Conservation (phyloP, 2,113 vertebrate species). For the Lasiurus cinereus region DNA sequence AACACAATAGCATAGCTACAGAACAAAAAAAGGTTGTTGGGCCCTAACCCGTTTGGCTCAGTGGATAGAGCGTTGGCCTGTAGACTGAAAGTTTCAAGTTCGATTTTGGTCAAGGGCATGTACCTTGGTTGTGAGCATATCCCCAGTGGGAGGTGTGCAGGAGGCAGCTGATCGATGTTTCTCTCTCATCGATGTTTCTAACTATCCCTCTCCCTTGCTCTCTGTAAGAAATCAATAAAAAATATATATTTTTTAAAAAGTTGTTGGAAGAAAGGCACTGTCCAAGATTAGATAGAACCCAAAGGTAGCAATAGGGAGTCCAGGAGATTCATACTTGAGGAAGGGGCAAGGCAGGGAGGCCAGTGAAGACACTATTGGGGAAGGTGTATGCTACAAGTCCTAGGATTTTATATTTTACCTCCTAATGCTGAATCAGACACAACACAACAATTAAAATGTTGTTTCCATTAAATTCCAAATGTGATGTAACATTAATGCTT, state of each 20-base stretch:
- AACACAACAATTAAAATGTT: slow-evolving; percentile 29
- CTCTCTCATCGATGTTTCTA: too few species aligned
- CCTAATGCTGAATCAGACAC: neutral
- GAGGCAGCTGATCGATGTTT: too few species aligned
- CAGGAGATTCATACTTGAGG: neutral
- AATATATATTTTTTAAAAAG: too few species aligned
- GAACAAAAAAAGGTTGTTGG: neutral
- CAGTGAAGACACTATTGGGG: neutral
- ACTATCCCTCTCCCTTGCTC: too few species aligned
- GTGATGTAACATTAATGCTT: neutral
- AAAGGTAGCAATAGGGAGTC: neutral
- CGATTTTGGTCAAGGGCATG: too few species aligned
- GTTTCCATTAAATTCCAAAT: neutral
- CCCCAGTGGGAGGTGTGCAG: too few species aligned
- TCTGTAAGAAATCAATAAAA: too few species aligned
- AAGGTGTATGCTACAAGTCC: neutral
- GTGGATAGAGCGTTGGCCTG: too few species aligned
- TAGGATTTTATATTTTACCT: slow-evolving; percentile 6
- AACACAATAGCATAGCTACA: neutral
- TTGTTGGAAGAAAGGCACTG: neutral
- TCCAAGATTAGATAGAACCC: neutral
- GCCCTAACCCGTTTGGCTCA: too few species aligned
- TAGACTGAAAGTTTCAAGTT: too few species aligned
- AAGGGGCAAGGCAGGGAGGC: neutral
- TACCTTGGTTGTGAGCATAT: too few species aligned